Conservation (phyloP, 1,140 invertebrate species). For the Linepithema humile region DNA sequence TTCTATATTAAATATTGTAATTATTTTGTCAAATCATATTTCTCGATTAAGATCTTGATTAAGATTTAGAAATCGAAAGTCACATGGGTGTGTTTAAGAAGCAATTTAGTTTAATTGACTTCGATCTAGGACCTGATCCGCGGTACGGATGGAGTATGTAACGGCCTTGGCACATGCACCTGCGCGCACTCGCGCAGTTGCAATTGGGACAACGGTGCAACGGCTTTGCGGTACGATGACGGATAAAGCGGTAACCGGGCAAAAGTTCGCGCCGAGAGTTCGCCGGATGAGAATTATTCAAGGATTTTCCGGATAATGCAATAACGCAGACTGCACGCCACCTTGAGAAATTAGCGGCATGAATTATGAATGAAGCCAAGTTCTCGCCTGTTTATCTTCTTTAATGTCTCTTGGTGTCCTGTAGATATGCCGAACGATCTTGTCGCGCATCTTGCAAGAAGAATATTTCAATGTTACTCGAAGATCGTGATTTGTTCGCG, state of each 20-base stretch:
- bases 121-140: background rate
- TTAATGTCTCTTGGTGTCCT: conserved; percentile 65
- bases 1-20: too few species aligned
- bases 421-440: conserved; percentile 16
- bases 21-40: too few species aligned
- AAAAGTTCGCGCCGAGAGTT: conserved; percentile 61
- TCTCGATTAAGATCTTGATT: too few species aligned
- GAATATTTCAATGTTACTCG: background rate
- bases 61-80: background rate
- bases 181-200: background rate
- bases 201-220: conserved; percentile 21
- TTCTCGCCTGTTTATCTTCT: conserved; percentile 71
- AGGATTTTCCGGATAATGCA: conserved; percentile 71
- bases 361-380: conserved; percentile 71
- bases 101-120: background rate
- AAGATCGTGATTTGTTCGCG: background rate
- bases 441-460: conserved; percentile 9
- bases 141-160: background rate
- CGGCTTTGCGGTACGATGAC: conserved; percentile 26
- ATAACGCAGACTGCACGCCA: conserved; percentile 63
- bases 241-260: conserved; percentile 15
- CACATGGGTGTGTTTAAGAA: background rate
- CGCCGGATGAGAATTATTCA: conserved; percentile 69
- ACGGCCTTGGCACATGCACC: background rate
- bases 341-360: conserved; percentile 72